A percentile compares a stretch with the other conserved stretches of the same genome.
These are phyloP conservation scores for Gallinago nigripennis DNA, from an alignment of 2,797 vertebrate species.

Conservation along the genomic window DNA sequence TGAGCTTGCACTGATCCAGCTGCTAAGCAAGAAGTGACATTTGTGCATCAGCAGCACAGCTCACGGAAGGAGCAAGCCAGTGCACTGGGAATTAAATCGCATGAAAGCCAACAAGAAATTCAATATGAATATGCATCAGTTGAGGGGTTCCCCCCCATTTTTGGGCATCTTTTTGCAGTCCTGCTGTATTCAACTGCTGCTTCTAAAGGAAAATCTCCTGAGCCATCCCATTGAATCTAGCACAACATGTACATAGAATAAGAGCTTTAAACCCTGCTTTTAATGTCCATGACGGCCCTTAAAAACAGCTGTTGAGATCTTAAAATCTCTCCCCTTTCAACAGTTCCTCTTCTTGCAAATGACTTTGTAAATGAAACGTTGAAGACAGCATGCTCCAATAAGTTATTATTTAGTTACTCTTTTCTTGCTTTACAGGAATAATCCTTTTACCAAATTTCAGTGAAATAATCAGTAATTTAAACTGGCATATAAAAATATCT, in stretches of 20 bases:
- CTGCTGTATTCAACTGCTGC: background rate
- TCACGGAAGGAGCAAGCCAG: background rate
- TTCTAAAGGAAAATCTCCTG: background rate
- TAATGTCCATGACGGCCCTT: background rate
- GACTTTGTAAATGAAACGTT: background rate
- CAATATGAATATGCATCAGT: fast-evolving
- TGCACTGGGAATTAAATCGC: background rate
- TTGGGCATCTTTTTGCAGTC: too few species aligned
- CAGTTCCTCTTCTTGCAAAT: background rate
- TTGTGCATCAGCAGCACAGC: background rate
- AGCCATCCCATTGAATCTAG: background rate
- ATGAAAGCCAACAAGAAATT: background rate
- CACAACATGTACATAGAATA: fast-evolving
- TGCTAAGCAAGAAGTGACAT: background rate
- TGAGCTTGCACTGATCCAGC: background rate
- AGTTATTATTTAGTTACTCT: background rate
- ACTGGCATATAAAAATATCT: background rate
- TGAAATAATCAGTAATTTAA: background rate
- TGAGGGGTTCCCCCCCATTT: background rate
- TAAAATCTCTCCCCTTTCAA: background rate
- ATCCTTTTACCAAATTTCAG: background rate
- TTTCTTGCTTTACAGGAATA: background rate
- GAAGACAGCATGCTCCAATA: background rate
- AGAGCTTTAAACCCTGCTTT: background rate
- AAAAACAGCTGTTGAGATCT: background rate